These are phyloP conservation scores for Edolisoma coerulescens DNA, from an alignment of 2,113 vertebrate genomes.

Conservation along the genomic window DNA sequence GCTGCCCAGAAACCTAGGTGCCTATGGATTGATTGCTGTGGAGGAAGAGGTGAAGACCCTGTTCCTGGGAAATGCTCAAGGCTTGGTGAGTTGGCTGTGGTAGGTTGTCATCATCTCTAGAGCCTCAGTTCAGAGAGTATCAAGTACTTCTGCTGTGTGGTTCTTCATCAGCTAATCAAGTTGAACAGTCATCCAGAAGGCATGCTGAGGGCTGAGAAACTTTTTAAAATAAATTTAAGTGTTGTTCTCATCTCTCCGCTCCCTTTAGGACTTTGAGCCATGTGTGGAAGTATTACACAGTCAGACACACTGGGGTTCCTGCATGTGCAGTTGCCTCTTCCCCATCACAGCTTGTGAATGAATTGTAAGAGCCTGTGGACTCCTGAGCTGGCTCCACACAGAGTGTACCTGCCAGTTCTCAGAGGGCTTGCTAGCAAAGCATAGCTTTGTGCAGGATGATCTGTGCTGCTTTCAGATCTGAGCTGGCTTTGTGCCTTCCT, in stretches of 20 bases:
- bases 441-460: background rate
- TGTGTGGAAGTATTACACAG: background rate
- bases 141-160: background rate
- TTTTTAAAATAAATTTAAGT: background rate
- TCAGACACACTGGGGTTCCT: background rate
- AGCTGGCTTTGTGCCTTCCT: background rate
- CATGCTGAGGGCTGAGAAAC: background rate
- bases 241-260: background rate
- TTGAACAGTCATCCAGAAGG: background rate
- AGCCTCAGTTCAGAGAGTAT: background rate
- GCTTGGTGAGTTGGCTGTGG: background rate
- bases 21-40: background rate
- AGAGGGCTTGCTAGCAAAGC: background rate
- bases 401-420: background rate
- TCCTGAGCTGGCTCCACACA: background rate
- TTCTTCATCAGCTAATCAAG: background rate
- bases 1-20: background rate
- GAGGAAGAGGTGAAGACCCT: background rate
- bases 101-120: background rate
- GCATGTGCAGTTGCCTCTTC: background rate
- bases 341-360: background rate
- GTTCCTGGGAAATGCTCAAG: background rate
- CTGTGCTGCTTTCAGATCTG: background rate
- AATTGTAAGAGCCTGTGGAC: rapidly evolving
- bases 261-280: background rate